Evolutionary conservation across 2,797 vertebrate genomes (phyloP).

Genomic region (Phaenicophaeus curvirostris): DNA sequence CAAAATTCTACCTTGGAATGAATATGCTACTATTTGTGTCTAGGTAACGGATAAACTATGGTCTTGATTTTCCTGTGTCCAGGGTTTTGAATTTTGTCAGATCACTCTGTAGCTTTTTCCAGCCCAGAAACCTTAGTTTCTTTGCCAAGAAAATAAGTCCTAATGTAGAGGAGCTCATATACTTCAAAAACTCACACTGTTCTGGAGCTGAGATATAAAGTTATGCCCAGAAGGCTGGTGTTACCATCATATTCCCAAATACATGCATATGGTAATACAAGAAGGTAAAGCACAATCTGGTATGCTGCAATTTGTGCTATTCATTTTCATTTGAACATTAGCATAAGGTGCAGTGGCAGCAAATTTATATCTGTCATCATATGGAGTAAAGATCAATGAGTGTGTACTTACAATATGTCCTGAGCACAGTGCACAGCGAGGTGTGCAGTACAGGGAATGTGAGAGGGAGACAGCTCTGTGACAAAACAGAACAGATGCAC

Average conservation of each 20-base stretch:
- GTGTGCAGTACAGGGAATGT: neutral
- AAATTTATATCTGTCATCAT: conserved; percentile 41
- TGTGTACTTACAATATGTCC: neutral
- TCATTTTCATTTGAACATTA: conserved; percentile 21
- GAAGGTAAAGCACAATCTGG: neutral
- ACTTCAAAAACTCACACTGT: neutral
- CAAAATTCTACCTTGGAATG: neutral
- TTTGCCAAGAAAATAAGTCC: neutral
- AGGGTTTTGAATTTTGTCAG: neutral
- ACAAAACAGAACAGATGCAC: neutral
- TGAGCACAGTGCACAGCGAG: accelerated
- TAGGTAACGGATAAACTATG: neutral
- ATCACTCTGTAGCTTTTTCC: neutral
- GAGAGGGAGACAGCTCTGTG: neutral
- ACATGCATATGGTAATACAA: neutral
- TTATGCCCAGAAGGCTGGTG: neutral
- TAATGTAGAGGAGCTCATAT: neutral
- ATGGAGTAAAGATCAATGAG: conserved; percentile 23
- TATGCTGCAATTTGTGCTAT: neutral
- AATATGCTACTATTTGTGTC: neutral
- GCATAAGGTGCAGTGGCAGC: conserved; percentile 26
- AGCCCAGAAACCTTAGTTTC: neutral
- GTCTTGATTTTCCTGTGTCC: neutral
- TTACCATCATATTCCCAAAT: neutral
- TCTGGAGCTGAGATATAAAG: neutral